phyloP scores from a whole-genome alignment of 2,797 vertebrate genomes.

The Lindbergichthys nudifrons region DNA sequence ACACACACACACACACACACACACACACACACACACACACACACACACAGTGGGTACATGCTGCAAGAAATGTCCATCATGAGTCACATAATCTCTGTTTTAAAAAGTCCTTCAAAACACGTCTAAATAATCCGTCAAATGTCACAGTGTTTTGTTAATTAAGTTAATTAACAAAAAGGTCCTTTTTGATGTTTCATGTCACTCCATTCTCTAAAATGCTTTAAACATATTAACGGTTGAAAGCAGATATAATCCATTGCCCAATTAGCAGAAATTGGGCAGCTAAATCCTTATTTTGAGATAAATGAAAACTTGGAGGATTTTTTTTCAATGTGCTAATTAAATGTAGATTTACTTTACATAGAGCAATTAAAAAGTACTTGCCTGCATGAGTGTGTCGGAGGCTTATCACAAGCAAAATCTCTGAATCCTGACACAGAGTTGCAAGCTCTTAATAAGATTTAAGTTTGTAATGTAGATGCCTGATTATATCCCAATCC shows the following conservation, averaged over 20 bases:
- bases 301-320: background rate
- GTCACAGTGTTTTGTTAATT: constrained; percentile 2
- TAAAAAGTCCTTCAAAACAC: constrained; percentile 42
- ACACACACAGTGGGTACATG: constrained; percentile 15
- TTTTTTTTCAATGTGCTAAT: background rate
- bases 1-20: constrained; percentile 28
- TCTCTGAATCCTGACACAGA: constrained; percentile 60
- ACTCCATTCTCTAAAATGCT: background rate
- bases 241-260: constrained; percentile 1
- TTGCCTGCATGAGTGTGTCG: background rate
- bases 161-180: constrained; percentile 9
- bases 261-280: background rate
- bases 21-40: constrained; percentile 27
- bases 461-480: constrained; percentile 73
- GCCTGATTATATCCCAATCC: constrained; percentile 70
- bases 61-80: constrained; percentile 39
- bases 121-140: constrained; percentile 35
- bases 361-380: constrained; percentile 40
- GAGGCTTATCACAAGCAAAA: constrained; percentile 51
- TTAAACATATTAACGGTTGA: background rate
- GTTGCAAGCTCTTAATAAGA: constrained; percentile 74
- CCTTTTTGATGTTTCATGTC: constrained; percentile 2
- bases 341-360: constrained; percentile 31
- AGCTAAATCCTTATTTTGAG: constrained; percentile 12
- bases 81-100: constrained; percentile 43